Evolutionary conservation across 2,888 invertebrate genomes (phyloP).

Genomic region (Drosophila greeni): DNA sequence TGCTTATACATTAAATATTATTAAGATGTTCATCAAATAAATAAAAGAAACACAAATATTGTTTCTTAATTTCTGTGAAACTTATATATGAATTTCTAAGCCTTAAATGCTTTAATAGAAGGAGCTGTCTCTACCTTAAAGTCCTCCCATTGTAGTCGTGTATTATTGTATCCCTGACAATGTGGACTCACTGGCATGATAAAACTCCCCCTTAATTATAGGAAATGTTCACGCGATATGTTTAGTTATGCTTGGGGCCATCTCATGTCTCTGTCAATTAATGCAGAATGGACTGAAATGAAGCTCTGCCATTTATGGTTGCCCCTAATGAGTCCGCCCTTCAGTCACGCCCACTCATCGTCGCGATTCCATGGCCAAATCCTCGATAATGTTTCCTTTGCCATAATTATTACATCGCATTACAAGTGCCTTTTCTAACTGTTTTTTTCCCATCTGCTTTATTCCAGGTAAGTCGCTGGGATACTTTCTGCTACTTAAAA

Average conservation of each 20-base stretch:
- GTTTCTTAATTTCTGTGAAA: background rate
- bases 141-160: background rate
- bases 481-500: slow-evolving; percentile 49
- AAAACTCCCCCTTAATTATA: slow-evolving; percentile 6
- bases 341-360: background rate
- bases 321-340: slow-evolving; percentile 45
- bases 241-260: slow-evolving; percentile 11
- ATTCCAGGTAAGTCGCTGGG: slow-evolving; percentile 65
- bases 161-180: background rate
- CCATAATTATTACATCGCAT: slow-evolving; percentile 49
- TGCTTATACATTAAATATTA: background rate
- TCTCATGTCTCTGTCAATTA: slow-evolving; percentile 60
- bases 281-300: slow-evolving; percentile 51
- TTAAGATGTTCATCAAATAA: background rate
- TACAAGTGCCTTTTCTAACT: slow-evolving; percentile 36
- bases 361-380: slow-evolving; percentile 22
- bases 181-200: background rate
- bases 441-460: slow-evolving; percentile 55
- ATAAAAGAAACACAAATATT: background rate
- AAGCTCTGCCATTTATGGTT: slow-evolving; percentile 10
- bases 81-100: background rate
- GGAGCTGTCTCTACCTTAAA: background rate
- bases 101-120: background rate
- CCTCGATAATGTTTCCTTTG: slow-evolving; percentile 13
- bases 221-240: slow-evolving; percentile 4